Conservation (phyloP, 1,140 invertebrate species). For the Riptortus pedestris region DNA sequence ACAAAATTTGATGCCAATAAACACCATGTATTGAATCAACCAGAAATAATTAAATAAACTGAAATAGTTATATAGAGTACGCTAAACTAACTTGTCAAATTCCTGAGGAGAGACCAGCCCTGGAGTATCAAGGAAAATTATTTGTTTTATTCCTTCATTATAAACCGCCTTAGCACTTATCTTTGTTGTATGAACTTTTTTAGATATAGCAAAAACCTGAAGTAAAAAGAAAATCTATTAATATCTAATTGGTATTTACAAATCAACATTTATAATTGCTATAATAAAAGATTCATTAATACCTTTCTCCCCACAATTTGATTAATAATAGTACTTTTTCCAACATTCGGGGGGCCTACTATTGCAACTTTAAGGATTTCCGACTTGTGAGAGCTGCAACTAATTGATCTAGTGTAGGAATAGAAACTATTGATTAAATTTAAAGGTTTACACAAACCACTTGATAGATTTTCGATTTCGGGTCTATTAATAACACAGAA, state of each 20-base stretch:
- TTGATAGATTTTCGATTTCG: too few relatives aligned
- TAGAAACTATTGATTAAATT: too few relatives aligned
- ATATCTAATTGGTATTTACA: background rate
- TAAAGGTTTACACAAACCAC: too few relatives aligned
- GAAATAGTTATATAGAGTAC: too few relatives aligned
- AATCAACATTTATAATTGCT: conserved; percentile 40
- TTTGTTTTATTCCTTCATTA: conserved; percentile 62
- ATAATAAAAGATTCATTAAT: conserved; percentile 30
- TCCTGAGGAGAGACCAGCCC: conserved; percentile 50
- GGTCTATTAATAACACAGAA: too few relatives aligned
- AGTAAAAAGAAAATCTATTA: conserved; percentile 31
- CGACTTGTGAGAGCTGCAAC: background rate
- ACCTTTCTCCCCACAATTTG: conserved; percentile 67
- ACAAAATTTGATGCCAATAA: too few relatives aligned
- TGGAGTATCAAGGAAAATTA: conserved; percentile 81
- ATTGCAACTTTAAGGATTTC: conserved; percentile 72
- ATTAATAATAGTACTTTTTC: conserved; percentile 92
- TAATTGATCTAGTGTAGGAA: too few relatives aligned
- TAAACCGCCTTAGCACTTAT: conserved; percentile 58
- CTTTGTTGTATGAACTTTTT: conserved; percentile 82
- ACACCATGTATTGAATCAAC: too few relatives aligned
- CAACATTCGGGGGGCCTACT: conserved; percentile 81
- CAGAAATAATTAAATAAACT: too few relatives aligned
- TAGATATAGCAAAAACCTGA: conserved; percentile 75
- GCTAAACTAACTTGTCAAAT: background rate